Percentiles rank a stretch among this genome's conserved stretches.
Conservation (phyloP, 2,888 invertebrate genomes). For the Erebia aethiops region DNA sequence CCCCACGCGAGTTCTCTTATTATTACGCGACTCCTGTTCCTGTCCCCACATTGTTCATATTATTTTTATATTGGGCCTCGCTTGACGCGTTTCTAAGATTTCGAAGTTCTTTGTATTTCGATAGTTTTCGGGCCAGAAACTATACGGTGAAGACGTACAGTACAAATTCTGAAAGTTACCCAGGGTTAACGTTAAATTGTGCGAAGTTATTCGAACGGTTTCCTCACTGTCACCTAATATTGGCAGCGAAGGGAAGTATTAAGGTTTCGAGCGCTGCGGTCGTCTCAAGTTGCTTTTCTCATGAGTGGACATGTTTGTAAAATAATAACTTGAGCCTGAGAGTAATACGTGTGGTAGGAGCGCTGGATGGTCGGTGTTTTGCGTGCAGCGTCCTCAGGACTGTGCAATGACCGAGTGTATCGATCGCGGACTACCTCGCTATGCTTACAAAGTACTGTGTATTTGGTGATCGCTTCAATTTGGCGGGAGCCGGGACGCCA, state of each 20-base stretch:
- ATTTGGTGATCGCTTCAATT: conserved; percentile 68
- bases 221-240: conserved; percentile 79
- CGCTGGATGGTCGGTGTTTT: conserved; percentile 64
- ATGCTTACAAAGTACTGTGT: conserved; percentile 66
- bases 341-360: conserved; percentile 74
- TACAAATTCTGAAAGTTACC: conserved; percentile 22
- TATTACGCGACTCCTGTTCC: conserved; percentile 79
- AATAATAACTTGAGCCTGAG: conserved; percentile 81
- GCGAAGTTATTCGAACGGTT: conserved; percentile 63
- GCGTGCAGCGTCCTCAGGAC: conserved; percentile 61
- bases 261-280: conserved; percentile 82
- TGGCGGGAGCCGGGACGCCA: conserved; percentile 69
- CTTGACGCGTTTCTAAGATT: conserved; percentile 68
- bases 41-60: conserved; percentile 80
- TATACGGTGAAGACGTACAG: not conserved
- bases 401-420: conserved; percentile 70
- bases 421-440: conserved; percentile 71
- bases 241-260: conserved; percentile 82
- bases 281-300: conserved; percentile 83
- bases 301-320: conserved; percentile 82
- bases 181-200: conserved; percentile 61
- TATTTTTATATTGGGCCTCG: conserved; percentile 76
- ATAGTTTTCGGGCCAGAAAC: conserved; percentile 1
- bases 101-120: conserved; percentile 2
- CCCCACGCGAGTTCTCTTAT: conserved; percentile 81